A percentile compares a stretch with the other conserved stretches of the same genome.
phyloP scores from a whole-genome alignment of 35 echinoderm and acorn worm genomes.

The Ophioderma brevispina region DNA sequence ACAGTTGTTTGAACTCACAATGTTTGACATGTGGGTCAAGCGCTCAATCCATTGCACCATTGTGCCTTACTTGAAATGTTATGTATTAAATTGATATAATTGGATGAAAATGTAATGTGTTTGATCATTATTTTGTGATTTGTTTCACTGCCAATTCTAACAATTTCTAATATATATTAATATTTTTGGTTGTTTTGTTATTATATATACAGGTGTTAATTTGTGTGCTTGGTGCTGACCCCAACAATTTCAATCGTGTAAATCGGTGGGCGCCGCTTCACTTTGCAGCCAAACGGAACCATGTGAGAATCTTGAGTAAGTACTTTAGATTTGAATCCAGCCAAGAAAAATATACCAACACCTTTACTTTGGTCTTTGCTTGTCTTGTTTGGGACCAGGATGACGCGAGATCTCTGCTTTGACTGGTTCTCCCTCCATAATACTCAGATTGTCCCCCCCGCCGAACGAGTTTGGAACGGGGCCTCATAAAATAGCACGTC shows the following conservation, averaged over 20 bases:
- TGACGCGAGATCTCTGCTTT: no score
- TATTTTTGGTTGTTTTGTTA: neutral
- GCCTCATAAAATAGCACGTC: no score
- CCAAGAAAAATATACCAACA: constrained; percentile 67
- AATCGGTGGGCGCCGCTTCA: constrained; percentile 84
- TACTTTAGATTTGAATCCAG: no score
- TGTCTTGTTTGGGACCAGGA: no score
- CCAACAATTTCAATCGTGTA: constrained; percentile 45
- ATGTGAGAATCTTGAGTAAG: constrained; percentile 80
- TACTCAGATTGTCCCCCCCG: no score
- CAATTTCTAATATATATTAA: neutral
- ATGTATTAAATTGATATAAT: neutral
- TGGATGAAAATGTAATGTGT: neutral
- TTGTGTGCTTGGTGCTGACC: constrained; percentile 81
- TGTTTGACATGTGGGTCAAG: neutral
- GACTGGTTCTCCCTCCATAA: no score
- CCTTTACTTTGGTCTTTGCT: no score
- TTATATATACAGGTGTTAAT: constrained; percentile 79
- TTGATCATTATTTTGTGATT: neutral
- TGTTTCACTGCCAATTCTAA: neutral
- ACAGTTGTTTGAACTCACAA: no score
- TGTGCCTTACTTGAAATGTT: neutral
- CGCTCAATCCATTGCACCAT: neutral
- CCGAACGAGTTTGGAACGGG: no score
- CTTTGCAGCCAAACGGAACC: constrained; percentile 79